A percentile compares a stretch with the other conserved stretches of the same genome.
These are phyloP conservation scores for Ctena decussata DNA, from an alignment of 2,888 invertebrate genomes.

Conservation along the genomic window DNA sequence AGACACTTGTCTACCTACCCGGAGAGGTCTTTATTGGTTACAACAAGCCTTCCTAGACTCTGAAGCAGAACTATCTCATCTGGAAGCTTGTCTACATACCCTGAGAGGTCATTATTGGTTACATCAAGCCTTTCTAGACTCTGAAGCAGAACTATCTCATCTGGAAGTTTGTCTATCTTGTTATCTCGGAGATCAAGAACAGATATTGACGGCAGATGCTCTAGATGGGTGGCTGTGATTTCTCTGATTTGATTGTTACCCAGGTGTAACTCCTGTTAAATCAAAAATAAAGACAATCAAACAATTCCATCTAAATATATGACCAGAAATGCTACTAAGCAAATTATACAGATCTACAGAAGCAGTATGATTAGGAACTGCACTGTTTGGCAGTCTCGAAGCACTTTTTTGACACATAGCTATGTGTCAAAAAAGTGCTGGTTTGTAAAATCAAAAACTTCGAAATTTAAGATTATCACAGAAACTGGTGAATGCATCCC, in stretches of 20 bases:
- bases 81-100: slow-evolving; percentile 89
- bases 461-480: no score
- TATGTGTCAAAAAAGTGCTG: no score
- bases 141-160: slow-evolving; percentile 92
- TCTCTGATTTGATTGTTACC: slow-evolving; percentile 94
- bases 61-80: slow-evolving; percentile 93
- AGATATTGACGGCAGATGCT: slow-evolving; percentile 78
- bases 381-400: no score
- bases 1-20: slow-evolving; percentile 90
- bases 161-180: slow-evolving; percentile 92
- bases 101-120: slow-evolving; percentile 91
- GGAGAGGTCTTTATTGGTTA: slow-evolving; percentile 92
- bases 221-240: slow-evolving; percentile 89
- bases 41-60: slow-evolving; percentile 93
- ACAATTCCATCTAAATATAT: no score
- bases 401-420: no score
- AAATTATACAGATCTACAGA: no score
- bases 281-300: no score
- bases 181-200: slow-evolving; percentile 93
- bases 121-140: slow-evolving; percentile 94
- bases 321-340: no score
- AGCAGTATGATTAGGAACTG: no score
- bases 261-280: slow-evolving; percentile 91
- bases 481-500: no score
- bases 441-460: no score